Evolutionary conservation across 2,113 vertebrate species (phyloP).

Genomic region (Saiga tatarica): DNA sequence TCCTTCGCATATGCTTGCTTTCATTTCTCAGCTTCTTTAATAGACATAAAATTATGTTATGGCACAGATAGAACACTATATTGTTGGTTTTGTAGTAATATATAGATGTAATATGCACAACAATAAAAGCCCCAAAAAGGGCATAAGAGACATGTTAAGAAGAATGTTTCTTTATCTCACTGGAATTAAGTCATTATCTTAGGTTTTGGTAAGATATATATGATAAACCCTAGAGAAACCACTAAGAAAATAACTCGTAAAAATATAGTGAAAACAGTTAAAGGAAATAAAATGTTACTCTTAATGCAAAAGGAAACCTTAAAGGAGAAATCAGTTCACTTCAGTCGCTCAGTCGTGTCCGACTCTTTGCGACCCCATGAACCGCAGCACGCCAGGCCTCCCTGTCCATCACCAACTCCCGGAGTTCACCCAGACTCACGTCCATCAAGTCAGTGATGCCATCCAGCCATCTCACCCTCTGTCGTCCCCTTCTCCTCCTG

Average conservation of each 20-base stretch:
- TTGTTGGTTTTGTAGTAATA: neutral
- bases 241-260: neutral
- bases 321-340: neutral
- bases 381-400: too few relatives aligned
- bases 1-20: neutral
- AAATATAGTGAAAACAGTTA: neutral
- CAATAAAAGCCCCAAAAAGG: neutral
- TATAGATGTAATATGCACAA: neutral
- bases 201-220: neutral
- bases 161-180: neutral
- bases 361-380: too few relatives aligned
- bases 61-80: neutral
- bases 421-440: too few relatives aligned
- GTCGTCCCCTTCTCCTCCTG: too few relatives aligned
- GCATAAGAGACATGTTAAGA: neutral
- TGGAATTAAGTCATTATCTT: neutral
- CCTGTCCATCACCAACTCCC: too few relatives aligned
- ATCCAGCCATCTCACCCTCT: too few relatives aligned
- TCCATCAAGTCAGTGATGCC: too few relatives aligned
- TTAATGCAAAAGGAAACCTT: neutral
- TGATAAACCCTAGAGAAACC: neutral
- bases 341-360: too few relatives aligned
- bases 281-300: neutral
- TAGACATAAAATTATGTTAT: too few relatives aligned
- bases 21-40: neutral